Evolutionary conservation across 2,113 vertebrate genomes (phyloP).

Genomic region (Nansenia antarctica): DNA sequence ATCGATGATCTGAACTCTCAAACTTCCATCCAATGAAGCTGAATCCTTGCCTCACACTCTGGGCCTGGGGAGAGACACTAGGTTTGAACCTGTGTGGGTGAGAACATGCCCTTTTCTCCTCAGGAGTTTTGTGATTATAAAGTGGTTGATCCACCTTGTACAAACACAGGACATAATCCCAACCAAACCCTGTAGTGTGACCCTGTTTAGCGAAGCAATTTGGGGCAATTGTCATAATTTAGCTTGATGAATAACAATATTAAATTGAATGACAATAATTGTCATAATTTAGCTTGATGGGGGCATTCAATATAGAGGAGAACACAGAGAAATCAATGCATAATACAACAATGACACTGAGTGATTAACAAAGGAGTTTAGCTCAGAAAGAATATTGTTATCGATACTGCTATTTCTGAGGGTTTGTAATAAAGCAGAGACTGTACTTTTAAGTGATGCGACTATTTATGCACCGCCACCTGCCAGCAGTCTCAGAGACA

Average conservation of each 20-base stretch:
- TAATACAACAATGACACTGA: not conserved
- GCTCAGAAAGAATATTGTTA: too few relatives aligned
- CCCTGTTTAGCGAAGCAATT: constrained; percentile 9
- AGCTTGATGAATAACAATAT: not conserved
- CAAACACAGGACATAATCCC: not conserved
- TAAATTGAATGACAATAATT: too few relatives aligned
- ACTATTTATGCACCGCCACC: too few relatives aligned
- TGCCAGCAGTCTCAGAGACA: too few relatives aligned
- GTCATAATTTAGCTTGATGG: not conserved
- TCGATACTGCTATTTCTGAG: too few relatives aligned
- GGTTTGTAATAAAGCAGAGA: too few relatives aligned
- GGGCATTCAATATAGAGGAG: not conserved
- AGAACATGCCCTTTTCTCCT: not conserved
- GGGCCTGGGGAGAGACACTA: not conserved
- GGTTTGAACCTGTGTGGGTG: not conserved
- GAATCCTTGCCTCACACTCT: not conserved
- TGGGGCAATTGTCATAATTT: constrained; percentile 6
- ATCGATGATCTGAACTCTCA: too few relatives aligned
- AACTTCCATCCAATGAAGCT: too few relatives aligned
- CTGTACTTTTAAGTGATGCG: too few relatives aligned
- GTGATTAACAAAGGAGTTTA: not conserved
- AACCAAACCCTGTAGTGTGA: not conserved
- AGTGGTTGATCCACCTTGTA: not conserved
- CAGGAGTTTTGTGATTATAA: not conserved
- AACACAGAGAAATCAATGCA: not conserved